Base-by-base conservation (phyloP, 2,797 vertebrate genomes). In the Oryzias dopingdopingensis region DNA sequence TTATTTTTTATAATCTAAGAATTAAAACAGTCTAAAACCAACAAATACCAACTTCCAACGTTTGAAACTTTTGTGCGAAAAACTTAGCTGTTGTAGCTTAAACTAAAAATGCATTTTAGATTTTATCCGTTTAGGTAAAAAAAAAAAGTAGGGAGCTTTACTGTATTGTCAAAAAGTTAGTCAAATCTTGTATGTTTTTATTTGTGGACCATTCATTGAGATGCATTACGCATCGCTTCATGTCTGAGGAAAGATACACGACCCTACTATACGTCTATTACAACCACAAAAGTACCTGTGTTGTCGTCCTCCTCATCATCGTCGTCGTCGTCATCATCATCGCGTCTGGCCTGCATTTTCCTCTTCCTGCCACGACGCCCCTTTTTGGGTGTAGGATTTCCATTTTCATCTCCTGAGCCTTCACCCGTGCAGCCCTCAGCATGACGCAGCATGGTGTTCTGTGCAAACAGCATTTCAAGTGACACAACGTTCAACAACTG, bases 401-500 rank as follows among this genome's bases (percentile, higher is more conserved):
- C 93, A 42, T 98, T 98, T 86, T 98, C 96, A 29, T 97, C 96
- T 4, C 84, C 91, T 14, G 77, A 73, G 50, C 91, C 88, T 4
- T 88, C 85, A 0, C 97, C 96, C 15, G 80, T 92, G 82, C 97
- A 99, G 83, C 93, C 95, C 44, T 98, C 96, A 29, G 94, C 83
- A 56, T 99, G 97, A 76, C 96, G 93, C 76, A 96, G 93, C 97
- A 99, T 99, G 18, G 96, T 98, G 87, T 98, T 98, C 96, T 99
- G 53, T 50, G 68, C 41, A 42, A 12, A 55, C 1, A 66, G 6
- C 50, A 2, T 52, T 10, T 24, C 4, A 43, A 14, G 4, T 46
- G n/a, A 45, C 8, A 45, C 18, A 17, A 6, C 14, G 18, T 13
- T 17, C 18, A 37, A 46, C 18, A 46, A 5, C 0, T 12, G 1